Evolutionary conservation across 2,113 vertebrate genomes (phyloP), one percentile per base, ranked within the genome.

Genomic region (Nerophis ophidion): DNA sequence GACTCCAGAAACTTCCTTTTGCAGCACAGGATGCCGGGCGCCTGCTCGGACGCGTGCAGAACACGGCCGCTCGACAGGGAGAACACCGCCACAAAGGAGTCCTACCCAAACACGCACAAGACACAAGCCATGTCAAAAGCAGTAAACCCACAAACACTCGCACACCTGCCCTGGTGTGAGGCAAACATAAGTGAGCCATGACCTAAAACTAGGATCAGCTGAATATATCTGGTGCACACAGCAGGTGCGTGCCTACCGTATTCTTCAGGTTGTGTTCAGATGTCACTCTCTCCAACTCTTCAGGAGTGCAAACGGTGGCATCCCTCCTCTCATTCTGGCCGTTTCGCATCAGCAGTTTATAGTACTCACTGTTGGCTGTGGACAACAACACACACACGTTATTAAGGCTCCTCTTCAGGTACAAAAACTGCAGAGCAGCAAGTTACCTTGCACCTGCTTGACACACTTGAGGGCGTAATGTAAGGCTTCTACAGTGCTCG

Each of bases 211-310:
- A 13, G 33, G 19, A 48, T 34, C n/a, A 65, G 38, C 47, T 48
- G 9, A 49, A 13, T 4, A 49, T 15, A 34, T 10, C 44, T 1
- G 42, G n/a, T n/a, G 36, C 4, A 40, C 26, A 16, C 6, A 50
- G 36, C 4, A 61, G 50, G 46, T 47, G 59, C 34, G 10, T 63
- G 8, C 26, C 15, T 92, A 95, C 94, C 83, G 87, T 93, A 77
- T 95, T 96, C 84, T 94, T 93, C 16, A 92, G 92, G 15, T 91
- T 88, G 72, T 93, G 91, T 12, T 94, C 93, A 11, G 92, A 93
- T 13, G 89, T 91, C 65, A 92, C 72, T 48, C 88, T 44, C 71
- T 92, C 89, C 86, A 95, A 55, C 65, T 95, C 91, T 68, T 92
- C 90, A 65, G 91, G 77, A 34, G 83, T 89, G 81, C 90, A 93